phyloP scores from a whole-genome alignment of 1,140 invertebrate species.

The Spodoptera frugiperda region DNA sequence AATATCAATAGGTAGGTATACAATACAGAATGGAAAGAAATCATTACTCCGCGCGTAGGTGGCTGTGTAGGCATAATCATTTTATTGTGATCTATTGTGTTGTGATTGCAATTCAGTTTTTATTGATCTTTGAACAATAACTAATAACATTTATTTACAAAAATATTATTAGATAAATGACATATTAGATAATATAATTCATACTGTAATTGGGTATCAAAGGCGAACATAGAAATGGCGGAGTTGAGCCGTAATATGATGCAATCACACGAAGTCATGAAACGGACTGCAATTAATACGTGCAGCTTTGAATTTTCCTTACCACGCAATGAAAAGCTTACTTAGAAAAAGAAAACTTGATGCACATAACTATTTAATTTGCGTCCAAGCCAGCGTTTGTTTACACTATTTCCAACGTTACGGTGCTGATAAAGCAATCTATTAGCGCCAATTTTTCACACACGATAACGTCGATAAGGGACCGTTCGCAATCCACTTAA shows the following conservation, averaged over 20 bases:
- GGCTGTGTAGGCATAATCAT: slow-evolving; percentile 3
- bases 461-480: slow-evolving; percentile 66
- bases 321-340: not conserved
- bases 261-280: not conserved
- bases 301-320: not conserved
- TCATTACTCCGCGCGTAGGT: slow-evolving; percentile 27
- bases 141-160: not conserved
- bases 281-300: not conserved
- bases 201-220: not conserved
- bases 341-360: not conserved
- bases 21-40: not conserved
- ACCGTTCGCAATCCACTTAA: slow-evolving; percentile 63
- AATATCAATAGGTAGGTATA: not conserved
- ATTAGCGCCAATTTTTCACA: slow-evolving; percentile 65
- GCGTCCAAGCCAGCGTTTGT: slow-evolving; percentile 36
- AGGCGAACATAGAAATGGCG: not conserved
- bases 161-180: not conserved
- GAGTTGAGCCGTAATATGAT: not conserved
- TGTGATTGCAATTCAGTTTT: slow-evolving; percentile 5
- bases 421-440: slow-evolving; percentile 63
- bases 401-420: slow-evolving; percentile 43
- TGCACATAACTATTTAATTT: slow-evolving; percentile 41
- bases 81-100: slow-evolving; percentile 24
- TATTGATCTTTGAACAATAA: slow-evolving; percentile 14
- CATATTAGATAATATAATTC: not conserved